Conservation (phyloP, 1,140 invertebrate species). For the Caenorhabditis briggsae region DNA sequence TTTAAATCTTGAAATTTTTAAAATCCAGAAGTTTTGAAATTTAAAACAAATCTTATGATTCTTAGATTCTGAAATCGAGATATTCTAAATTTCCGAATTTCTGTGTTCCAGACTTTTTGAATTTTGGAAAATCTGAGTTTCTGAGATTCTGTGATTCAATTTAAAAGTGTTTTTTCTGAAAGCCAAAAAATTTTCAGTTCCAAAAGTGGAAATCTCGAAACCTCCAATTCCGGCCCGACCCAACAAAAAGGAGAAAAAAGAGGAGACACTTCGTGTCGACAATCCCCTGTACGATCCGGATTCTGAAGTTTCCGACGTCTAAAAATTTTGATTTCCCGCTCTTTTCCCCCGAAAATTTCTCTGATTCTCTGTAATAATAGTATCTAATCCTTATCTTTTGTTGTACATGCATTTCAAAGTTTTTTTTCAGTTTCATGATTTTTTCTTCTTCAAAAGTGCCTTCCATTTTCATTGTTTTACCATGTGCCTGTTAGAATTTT, state of each 20-base stretch:
- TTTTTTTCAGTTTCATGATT: not conserved
- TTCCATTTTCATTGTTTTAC: not conserved
- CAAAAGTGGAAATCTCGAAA: constrained; percentile 28
- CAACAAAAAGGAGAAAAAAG: constrained; percentile 23
- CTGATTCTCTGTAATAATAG: not conserved
- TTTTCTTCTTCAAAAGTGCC: constrained; percentile 28
- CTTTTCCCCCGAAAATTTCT: not conserved
- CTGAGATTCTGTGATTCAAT: not conserved
- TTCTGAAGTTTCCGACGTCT: constrained; percentile 50
- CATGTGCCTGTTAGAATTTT: not conserved
- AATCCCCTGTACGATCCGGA: constrained; percentile 53
- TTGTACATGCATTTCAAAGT: constrained; percentile 21
- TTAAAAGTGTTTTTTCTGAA: not conserved
- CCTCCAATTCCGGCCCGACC: constrained; percentile 25
- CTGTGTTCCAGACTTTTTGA: not conserved
- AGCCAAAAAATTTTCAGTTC: not conserved
- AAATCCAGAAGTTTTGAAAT: too few relatives aligned
- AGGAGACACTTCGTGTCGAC: constrained; percentile 28
- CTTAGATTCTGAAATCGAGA: not conserved
- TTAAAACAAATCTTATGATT: not conserved
- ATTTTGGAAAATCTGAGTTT: not conserved
- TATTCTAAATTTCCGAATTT: not conserved
- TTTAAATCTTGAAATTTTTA: too few relatives aligned
- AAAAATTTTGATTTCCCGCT: not conserved
- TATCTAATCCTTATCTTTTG: not conserved